Percentiles rank a stretch among this genome's conserved stretches.
Conservation (phyloP, 2,888 invertebrate genomes). For the Drosophila rubida region DNA sequence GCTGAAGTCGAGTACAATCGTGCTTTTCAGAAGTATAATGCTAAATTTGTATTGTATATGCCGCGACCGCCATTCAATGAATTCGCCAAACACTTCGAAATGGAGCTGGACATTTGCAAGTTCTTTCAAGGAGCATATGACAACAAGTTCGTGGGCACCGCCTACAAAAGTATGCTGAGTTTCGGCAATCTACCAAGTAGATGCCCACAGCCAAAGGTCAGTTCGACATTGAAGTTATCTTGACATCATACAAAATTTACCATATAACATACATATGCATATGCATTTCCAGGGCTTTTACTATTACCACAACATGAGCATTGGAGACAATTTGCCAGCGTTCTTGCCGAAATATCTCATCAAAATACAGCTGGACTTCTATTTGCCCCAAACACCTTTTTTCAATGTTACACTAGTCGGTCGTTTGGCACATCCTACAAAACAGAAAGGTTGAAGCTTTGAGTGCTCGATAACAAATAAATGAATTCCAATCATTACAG, state of each 20-base stretch:
- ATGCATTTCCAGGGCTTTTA: neutral
- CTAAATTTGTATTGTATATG: constrained; percentile 1
- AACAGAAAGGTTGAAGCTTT: neutral
- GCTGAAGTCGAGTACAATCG: constrained; percentile 29
- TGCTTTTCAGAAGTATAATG: constrained; percentile 1
- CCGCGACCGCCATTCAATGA: constrained; percentile 27
- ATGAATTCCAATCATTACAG: too few species aligned
- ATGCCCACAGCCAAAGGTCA: neutral
- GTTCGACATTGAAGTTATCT: neutral
- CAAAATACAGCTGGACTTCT: constrained; percentile 1
- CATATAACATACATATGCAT: neutral
- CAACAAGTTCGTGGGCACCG: constrained; percentile 5
- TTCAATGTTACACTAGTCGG: constrained; percentile 1
- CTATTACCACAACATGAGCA: constrained; percentile 10
- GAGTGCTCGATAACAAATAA: neutral
- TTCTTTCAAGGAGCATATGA: constrained; percentile 34
- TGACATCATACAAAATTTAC: neutral
- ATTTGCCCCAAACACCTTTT: neutral
- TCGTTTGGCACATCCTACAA: neutral
- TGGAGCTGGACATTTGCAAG: constrained; percentile 44
- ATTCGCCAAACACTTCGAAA: constrained; percentile 13
- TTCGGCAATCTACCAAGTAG: constrained; percentile 40
- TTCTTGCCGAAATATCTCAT: neutral
- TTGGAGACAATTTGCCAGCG: neutral
- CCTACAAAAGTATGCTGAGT: constrained; percentile 16